phyloP scores from a whole-genome alignment of 2,888 invertebrate species.

The Oasisia sp. region DNA sequence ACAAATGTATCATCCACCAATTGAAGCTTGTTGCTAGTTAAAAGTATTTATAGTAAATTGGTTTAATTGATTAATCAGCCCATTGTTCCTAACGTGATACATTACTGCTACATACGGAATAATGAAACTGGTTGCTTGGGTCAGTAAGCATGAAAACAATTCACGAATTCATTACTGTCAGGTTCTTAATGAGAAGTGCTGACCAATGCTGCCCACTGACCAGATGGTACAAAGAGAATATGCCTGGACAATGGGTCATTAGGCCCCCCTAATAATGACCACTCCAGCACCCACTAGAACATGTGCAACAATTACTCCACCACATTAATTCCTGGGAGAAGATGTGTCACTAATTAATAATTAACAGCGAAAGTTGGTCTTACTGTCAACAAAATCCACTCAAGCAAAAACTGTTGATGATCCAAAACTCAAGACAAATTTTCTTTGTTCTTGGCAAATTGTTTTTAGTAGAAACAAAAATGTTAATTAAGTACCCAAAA shows the following conservation, averaged over 20 bases:
- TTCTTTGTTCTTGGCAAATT: not conserved
- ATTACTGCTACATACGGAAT: not conserved
- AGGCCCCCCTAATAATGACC: conserved; percentile 8
- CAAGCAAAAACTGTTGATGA: not conserved
- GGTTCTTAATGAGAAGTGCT: not conserved
- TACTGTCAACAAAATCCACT: not conserved
- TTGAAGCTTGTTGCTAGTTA: not conserved
- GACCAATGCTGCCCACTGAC: not conserved
- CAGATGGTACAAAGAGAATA: conserved; percentile 2
- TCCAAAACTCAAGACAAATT: not conserved
- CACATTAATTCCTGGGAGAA: not conserved
- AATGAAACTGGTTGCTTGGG: not conserved
- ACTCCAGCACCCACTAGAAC: not conserved
- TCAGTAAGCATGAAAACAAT: not conserved
- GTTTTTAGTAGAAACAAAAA: not conserved
- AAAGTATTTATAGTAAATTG: not conserved
- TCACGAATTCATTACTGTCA: not conserved
- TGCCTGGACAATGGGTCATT: not conserved
- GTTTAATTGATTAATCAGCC: not conserved
- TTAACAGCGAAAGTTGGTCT: not conserved
- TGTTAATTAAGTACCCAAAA: not conserved
- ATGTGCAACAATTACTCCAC: not conserved
- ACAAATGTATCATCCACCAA: not conserved
- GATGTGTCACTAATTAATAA: not conserved
- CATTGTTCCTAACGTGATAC: not conserved